Conservation (phyloP, 2,888 invertebrate genomes). For the Nemotelus pantherinus region DNA sequence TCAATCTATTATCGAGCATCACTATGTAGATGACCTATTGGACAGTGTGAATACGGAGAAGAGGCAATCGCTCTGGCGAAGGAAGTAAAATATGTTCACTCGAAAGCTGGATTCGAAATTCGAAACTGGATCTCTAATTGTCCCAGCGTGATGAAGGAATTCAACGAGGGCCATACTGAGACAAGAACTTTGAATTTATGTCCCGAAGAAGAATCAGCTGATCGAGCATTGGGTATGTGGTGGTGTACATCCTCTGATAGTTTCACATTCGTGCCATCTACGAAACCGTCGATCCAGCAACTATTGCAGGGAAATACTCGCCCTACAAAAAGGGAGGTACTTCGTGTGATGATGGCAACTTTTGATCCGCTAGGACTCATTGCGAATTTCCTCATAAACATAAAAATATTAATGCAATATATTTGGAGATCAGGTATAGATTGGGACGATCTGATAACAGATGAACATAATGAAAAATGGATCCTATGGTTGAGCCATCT, state of each 20-base stretch:
- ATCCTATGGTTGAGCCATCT: conserved; percentile 48
- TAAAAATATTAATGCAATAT: conserved; percentile 47
- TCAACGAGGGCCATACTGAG: background rate
- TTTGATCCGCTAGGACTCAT: background rate
- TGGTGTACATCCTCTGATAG: no score
- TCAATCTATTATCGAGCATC: background rate
- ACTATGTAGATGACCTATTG: no score
- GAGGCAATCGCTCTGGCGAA: background rate
- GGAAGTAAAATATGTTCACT: no score
- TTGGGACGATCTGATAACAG: conserved; percentile 50
- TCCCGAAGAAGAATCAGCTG: background rate
- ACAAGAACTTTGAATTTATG: background rate
- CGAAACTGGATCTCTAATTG: background rate
- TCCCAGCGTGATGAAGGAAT: background rate
- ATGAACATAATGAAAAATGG: conserved; percentile 51
- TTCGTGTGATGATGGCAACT: no score
- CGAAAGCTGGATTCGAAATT: no score
- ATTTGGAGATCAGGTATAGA: conserved; percentile 42
- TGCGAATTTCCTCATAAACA: conserved; percentile 48
- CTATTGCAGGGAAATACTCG: no score
- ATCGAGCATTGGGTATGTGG: background rate
- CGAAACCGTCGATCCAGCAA: no score
- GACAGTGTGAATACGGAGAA: background rate
- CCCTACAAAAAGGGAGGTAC: no score
- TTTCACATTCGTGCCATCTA: no score